These are phyloP conservation scores for Pristionchus mayeri DNA, from an alignment of 2,888 invertebrate genomes.

Conservation along the genomic window DNA sequence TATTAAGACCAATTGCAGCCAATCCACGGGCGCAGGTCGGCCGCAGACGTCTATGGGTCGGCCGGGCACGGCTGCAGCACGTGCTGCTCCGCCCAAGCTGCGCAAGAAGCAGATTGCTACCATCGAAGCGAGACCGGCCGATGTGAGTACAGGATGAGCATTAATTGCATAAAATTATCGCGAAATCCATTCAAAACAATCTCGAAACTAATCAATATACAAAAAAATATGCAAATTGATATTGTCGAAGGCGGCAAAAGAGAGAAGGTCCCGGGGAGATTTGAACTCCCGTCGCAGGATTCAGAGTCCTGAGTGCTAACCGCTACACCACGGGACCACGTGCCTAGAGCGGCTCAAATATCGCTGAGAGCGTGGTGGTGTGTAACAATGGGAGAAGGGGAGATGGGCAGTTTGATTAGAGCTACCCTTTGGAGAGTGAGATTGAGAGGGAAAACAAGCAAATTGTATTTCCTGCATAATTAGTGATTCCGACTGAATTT, in stretches of 20 bases:
- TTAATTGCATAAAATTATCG: neutral
- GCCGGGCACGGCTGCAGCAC: conserved; percentile 74
- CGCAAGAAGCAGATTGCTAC: conserved; percentile 69
- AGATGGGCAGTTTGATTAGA: neutral
- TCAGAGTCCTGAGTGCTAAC: conserved; percentile 63
- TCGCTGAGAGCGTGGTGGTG: neutral
- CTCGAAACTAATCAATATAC: too few relatives aligned
- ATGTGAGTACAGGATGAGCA: conserved; percentile 47
- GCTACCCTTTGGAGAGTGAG: too few relatives aligned
- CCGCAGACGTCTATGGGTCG: conserved; percentile 70
- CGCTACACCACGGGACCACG: conserved; percentile 58
- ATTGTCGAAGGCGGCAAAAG: conserved; percentile 30
- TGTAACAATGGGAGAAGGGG: neutral
- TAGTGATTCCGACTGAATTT: too few relatives aligned
- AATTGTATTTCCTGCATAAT: too few relatives aligned
- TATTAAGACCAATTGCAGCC: too few relatives aligned
- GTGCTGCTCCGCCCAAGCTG: conserved; percentile 75
- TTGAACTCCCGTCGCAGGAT: conserved; percentile 59
- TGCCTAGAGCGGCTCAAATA: neutral
- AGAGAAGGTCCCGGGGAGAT: conserved; percentile 41
- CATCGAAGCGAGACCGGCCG: conserved; percentile 52
- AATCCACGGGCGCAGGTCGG: conserved; percentile 55
- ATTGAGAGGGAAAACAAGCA: neutral
- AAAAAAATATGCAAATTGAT: too few relatives aligned
- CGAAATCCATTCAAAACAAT: too few relatives aligned